These are phyloP conservation scores for Apis dorsata DNA, from an alignment of 1,140 invertebrate genomes.

Conservation along the genomic window DNA sequence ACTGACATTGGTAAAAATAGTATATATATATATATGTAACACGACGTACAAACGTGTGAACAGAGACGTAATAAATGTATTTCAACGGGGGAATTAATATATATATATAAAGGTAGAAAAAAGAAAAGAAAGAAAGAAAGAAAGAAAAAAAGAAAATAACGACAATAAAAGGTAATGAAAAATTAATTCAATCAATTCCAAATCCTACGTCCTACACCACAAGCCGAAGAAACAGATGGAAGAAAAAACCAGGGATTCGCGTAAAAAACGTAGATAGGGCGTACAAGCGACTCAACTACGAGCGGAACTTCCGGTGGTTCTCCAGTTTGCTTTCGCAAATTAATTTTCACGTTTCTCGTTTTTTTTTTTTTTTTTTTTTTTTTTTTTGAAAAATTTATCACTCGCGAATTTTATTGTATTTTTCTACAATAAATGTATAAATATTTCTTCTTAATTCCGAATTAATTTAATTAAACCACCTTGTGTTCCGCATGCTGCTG, in stretches of 20 bases:
- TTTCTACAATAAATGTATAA: no score
- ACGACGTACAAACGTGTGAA: constrained; percentile 56
- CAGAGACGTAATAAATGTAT: constrained; percentile 45
- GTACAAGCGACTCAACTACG: constrained; percentile 55
- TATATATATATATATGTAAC: constrained; percentile 11
- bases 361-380: no score
- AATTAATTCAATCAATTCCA: constrained; percentile 68
- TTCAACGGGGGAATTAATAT: constrained; percentile 47
- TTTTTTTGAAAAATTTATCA: no score
- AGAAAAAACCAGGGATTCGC: constrained; percentile 55
- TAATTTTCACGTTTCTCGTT: background rate
- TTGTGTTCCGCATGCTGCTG: constrained; percentile 64
- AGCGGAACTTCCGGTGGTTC: constrained; percentile 51
- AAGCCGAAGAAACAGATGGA: constrained; percentile 73
- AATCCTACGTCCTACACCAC: constrained; percentile 74
- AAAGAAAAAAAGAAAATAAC: constrained; percentile 57
- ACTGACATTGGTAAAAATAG: constrained; percentile 25
- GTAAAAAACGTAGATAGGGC: constrained; percentile 52
- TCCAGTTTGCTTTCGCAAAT: background rate
- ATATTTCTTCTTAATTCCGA: no score
- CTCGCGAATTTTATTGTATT: background rate
- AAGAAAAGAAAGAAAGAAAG: constrained; percentile 54
- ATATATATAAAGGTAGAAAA: no score
- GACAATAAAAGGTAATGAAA: constrained; percentile 38
- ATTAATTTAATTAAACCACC: constrained; percentile 13